Base-by-base conservation (phyloP, 2,113 vertebrate species). In the Alectura lathami region DNA sequence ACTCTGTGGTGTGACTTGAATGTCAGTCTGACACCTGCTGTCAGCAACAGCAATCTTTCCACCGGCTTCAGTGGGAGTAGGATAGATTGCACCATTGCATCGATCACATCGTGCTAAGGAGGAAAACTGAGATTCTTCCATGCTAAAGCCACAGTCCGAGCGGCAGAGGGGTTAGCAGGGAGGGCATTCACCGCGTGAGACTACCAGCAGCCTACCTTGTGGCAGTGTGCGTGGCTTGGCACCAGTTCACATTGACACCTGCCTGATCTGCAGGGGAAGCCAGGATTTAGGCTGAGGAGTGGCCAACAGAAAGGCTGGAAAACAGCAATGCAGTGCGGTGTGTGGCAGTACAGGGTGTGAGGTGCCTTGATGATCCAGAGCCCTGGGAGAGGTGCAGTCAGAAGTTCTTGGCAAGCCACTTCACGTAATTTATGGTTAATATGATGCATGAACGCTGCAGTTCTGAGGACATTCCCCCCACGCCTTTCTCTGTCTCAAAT, bases 211-310 rank as follows among this genome's bases (percentile, higher is more conserved):
- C 17, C 36, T 88, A 70, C 63, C 43, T 85, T 83, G 45, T 10
- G 50, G 79, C 51, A 73, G 34, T 2, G 29, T 34, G 9, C 24
- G n/a, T 0, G 3, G 40, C 38, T 88, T 95, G 95, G 89, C 91
- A 94, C 34, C 26, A 47, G 18, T 17, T 88, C 60, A 17, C 57
- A 38, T 48, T 88, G 92, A 79, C 91, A 91, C 75, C 76, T 94
- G 83, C 82, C 73, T 86, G 83, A 86, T 67, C 88, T 74, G 75
- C 91, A 74, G 85, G 82, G 88, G 45, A 87, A 75, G 63, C 77
- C 29, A 83, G 54, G 60, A 91, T 91, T 94, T 83, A 72, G 30
- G 29, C 51, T 90, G 73, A 75, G 36, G 51, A 95, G 64, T 86
- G n/a, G 64, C 63, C 67, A 91, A 73, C 36, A 72, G 72, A 81